Evolutionary conservation across 2,888 invertebrate species (phyloP).

Genomic region (Lottia scabra): DNA sequence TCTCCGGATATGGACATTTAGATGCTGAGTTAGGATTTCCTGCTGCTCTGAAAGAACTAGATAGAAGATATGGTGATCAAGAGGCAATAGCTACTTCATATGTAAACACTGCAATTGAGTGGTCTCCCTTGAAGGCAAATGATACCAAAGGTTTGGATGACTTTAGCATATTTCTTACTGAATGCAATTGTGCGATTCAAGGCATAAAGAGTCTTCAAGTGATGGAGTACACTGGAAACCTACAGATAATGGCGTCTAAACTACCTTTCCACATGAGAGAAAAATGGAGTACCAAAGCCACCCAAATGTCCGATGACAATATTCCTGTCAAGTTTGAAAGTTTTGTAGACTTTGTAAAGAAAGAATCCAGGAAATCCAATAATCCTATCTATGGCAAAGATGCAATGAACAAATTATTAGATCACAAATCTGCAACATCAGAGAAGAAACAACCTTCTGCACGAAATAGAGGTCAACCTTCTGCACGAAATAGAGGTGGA

Average conservation of each 20-base stretch:
- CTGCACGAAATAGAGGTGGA: too few relatives aligned
- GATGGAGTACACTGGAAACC: too few relatives aligned
- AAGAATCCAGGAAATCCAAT: neutral
- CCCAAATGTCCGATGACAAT: neutral
- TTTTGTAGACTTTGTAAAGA: neutral
- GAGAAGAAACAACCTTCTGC: too few relatives aligned
- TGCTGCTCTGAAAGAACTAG: slow-evolving; percentile 2
- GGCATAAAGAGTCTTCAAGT: too few relatives aligned
- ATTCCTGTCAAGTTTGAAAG: slow-evolving; percentile 1
- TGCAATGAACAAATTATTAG: neutral
- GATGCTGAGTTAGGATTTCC: slow-evolving; percentile 12
- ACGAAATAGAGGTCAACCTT: too few relatives aligned
- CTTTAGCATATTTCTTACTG: neutral
- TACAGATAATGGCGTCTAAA: too few relatives aligned
- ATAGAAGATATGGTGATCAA: neutral
- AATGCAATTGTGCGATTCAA: too few relatives aligned
- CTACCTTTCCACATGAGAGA: too few relatives aligned
- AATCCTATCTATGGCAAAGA: neutral
- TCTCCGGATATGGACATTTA: too few relatives aligned
- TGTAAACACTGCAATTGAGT: neutral
- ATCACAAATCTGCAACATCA: too few relatives aligned
- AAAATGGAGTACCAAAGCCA: neutral
- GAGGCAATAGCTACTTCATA: neutral
- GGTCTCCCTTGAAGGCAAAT: neutral
- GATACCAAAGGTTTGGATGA: neutral